phyloP scores from a whole-genome alignment of 2,888 invertebrate species.

The Therioaphis trifolii region DNA sequence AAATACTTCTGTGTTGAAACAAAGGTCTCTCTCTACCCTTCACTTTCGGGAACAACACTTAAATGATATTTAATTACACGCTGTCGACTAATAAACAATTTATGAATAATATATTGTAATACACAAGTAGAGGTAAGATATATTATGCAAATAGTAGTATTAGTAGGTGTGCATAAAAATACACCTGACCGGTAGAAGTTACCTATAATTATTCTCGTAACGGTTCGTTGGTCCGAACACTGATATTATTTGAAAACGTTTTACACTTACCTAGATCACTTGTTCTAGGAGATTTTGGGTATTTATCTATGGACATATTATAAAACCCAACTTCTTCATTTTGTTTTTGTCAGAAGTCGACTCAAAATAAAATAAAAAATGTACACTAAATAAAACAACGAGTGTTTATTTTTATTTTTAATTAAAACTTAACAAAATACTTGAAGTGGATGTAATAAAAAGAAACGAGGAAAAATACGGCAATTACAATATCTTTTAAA shows the following conservation, averaged over 20 bases:
- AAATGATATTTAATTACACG: conserved; percentile 54
- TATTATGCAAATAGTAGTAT: too few species aligned
- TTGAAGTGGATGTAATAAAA: conserved; percentile 19
- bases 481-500: neutral
- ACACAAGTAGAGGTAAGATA: neutral
- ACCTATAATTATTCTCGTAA: too few species aligned
- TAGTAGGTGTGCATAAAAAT: too few species aligned
- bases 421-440: conserved; percentile 31
- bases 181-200: too few species aligned
- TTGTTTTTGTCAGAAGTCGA: neutral
- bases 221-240: too few species aligned
- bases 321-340: too few species aligned
- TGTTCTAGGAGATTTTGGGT: too few species aligned
- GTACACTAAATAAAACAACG: neutral
- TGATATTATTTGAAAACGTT: too few species aligned
- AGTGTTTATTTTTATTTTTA: conserved; percentile 9
- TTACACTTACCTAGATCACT: too few species aligned
- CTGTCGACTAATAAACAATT: conserved; percentile 14
- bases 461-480: conserved; percentile 3
- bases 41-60: conserved; percentile 34
- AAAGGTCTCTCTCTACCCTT: neutral
- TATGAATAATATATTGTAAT: conserved; percentile 2
- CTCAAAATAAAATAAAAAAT: neutral
- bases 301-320: too few species aligned
- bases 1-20: conserved; percentile 34